Evolutionary conservation across 2,797 vertebrate genomes (phyloP).

Genomic region (Spizella passerina): DNA sequence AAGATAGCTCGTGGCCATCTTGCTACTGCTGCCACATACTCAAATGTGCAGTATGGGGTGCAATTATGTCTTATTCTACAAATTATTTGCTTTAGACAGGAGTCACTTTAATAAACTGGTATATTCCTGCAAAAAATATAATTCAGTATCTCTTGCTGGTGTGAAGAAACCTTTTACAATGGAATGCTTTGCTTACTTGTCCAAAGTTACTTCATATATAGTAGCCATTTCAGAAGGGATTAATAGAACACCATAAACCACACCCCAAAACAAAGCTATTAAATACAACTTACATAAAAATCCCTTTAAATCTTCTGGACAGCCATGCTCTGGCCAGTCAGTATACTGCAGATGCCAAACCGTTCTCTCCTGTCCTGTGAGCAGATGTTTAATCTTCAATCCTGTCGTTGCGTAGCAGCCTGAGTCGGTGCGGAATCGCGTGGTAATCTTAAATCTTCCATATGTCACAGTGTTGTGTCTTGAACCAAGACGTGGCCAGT

Average conservation of each 20-base stretch:
- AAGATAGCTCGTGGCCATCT: neutral
- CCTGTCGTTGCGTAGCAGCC: slow-evolving; percentile 98
- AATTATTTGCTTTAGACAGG: neutral
- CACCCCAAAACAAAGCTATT: neutral
- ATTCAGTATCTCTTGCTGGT: neutral
- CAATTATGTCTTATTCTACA: neutral
- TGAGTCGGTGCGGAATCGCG: slow-evolving; percentile 94
- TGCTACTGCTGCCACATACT: neutral
- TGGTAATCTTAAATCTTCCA: slow-evolving; percentile 96
- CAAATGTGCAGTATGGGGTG: neutral
- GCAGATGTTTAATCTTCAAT: slow-evolving; percentile 94
- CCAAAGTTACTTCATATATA: neutral
- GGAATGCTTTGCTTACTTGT: neutral
- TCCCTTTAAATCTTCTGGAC: slow-evolving; percentile 94
- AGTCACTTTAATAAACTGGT: neutral
- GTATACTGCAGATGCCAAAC: slow-evolving; percentile 98
- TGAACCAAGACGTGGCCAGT: slow-evolving; percentile 96
- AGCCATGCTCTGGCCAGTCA: slow-evolving; percentile 98
- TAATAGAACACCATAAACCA: neutral
- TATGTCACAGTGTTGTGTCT: slow-evolving; percentile 95
- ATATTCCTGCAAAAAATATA: neutral
- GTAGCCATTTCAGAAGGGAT: neutral
- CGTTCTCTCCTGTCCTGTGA: slow-evolving; percentile 93
- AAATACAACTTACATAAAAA: slow-evolving; percentile 87
- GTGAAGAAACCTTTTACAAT: neutral